Conservation (phyloP, 1,140 invertebrate genomes). For the Uloborus diversus region DNA sequence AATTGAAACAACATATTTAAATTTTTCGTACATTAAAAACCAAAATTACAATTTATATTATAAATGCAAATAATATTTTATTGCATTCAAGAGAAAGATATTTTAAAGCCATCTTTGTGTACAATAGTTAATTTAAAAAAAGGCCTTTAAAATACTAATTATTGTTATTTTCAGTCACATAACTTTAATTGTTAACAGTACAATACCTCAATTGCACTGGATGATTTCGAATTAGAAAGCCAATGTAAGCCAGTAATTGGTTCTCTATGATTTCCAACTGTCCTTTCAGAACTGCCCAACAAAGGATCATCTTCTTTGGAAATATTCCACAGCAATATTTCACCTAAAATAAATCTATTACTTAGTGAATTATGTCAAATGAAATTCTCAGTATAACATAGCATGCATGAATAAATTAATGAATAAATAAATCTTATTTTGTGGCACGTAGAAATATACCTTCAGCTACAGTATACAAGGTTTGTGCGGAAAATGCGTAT, state of each 20-base stretch:
- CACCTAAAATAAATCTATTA: constrained; percentile 15
- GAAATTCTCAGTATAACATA: neutral
- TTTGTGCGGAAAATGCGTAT: too few relatives aligned
- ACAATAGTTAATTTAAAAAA: too few relatives aligned
- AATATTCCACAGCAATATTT: constrained; percentile 56
- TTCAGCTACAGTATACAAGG: neutral
- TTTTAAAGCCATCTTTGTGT: too few relatives aligned
- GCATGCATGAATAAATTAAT: neutral
- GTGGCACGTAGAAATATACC: neutral
- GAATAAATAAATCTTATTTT: neutral
- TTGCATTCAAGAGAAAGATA: too few relatives aligned
- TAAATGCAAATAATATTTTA: too few relatives aligned
- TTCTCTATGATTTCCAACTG: constrained; percentile 15
- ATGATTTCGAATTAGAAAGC: neutral
- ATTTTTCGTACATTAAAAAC: too few relatives aligned
- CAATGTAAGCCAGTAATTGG: constrained; percentile 50
- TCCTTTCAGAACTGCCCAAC: constrained; percentile 15
- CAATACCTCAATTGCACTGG: constrained; percentile 21
- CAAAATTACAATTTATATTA: too few relatives aligned
- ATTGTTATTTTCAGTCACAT: too few relatives aligned
- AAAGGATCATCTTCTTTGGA: constrained; percentile 51
- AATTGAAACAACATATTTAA: too few relatives aligned
- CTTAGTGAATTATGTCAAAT: neutral
- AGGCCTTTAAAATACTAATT: too few relatives aligned
- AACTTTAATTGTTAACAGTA: too few relatives aligned